Base-by-base conservation (phyloP, 2,113 vertebrate species). In the Percina caprodes region DNA sequence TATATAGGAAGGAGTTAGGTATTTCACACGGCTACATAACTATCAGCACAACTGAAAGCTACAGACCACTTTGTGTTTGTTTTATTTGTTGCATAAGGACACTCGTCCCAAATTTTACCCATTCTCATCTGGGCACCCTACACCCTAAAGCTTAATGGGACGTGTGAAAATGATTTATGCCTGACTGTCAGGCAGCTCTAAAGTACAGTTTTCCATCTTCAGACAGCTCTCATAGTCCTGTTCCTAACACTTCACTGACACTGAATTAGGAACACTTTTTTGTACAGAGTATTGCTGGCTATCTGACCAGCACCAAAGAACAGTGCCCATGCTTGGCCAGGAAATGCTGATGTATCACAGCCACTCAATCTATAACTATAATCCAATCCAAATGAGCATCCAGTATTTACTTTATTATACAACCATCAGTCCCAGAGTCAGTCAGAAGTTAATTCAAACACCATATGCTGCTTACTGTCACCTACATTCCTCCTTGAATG, bases 121-220 rank as follows among this genome's bases (percentile, higher is more conserved):
- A 30, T 30, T 30, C 30, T 30, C 30, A 30, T 30, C 2, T 30
- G 30, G 30, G 30, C 30, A 30, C 30, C 30, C 30, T 30, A 30
- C 30, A 30, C 42, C 46, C 39, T 56, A 85, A 85, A 74, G 18
- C 56, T 87, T 91, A 82, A 70, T 80, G 51, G 76, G 85, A 91
- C 6, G 80, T 82, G 91, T 92, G 88, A 94, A 94, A 90, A 89
- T 90, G 24, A 93, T 92, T 92, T 87, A 90, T 77, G 60, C n/a
- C 24, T 62, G 26, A 77, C 61, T 74, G 67, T 76, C 42, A 55
- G 49, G 48, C 60, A 55, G 66, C 21, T 21, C 46, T 49, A 63
- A 77, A 61, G 66, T 46, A 21, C 56, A 78, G 33, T 54, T 88
- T 85, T 86, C 63, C 75, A 80, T 77, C 62, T 72, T 65, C 2